Conservation (phyloP, 2,797 vertebrate species). For the Molossus alvarezi region DNA sequence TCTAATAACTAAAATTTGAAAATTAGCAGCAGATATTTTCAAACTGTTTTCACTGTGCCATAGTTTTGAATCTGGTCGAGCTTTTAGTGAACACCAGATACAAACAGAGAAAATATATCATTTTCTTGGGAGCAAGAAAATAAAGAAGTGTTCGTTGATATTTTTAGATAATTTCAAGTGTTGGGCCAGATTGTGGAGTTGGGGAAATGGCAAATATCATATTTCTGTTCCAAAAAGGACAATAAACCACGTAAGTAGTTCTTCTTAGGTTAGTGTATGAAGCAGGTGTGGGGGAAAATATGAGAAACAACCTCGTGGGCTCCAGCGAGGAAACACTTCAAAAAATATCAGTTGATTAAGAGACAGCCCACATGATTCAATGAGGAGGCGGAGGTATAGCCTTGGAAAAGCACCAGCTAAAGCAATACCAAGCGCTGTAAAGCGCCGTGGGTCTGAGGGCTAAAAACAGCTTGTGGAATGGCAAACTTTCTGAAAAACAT, state of each 20-base stretch:
- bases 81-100: slow-evolving; percentile 72
- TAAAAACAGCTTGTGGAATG: slow-evolving; percentile 88
- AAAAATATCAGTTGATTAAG: slow-evolving; percentile 91
- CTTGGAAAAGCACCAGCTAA: slow-evolving; percentile 90
- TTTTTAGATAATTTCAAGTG: slow-evolving; percentile 87
- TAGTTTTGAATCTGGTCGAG: slow-evolving; percentile 57
- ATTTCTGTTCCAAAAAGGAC: slow-evolving; percentile 85
- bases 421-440: slow-evolving; percentile 89
- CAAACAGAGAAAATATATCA: slow-evolving; percentile 69
- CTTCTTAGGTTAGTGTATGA: slow-evolving; percentile 82
- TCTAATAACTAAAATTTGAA: neutral
- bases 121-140: slow-evolving; percentile 82
- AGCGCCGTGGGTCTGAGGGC: slow-evolving; percentile 85
- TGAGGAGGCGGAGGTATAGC: slow-evolving; percentile 91
- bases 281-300: slow-evolving; percentile 85
- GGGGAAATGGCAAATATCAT: slow-evolving; percentile 83
- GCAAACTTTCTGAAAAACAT: slow-evolving; percentile 84
- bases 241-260: slow-evolving; percentile 80
- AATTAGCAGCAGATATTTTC: neutral
- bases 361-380: slow-evolving; percentile 90
- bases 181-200: slow-evolving; percentile 85
- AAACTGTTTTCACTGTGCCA: slow-evolving; percentile 34
- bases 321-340: slow-evolving; percentile 91
- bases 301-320: slow-evolving; percentile 88
- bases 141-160: slow-evolving; percentile 82